Conservation (phyloP, 2,888 invertebrate genomes). For the Sinopyrophorus schimmeli region DNA sequence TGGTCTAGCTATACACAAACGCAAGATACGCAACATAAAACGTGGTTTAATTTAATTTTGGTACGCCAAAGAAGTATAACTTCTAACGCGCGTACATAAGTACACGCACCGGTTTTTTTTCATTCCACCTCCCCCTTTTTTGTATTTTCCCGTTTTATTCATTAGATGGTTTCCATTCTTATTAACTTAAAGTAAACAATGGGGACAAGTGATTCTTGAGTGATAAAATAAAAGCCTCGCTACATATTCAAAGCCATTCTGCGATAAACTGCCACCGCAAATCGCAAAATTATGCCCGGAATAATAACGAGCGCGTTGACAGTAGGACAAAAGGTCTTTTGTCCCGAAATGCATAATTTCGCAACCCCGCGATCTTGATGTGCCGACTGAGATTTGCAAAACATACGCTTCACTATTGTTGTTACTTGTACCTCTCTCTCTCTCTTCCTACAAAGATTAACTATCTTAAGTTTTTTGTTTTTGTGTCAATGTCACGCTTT, state of each 20-base stretch:
- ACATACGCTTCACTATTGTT: constrained; percentile 37
- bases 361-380: constrained; percentile 36
- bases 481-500: constrained; percentile 12
- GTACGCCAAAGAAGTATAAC: too few relatives aligned
- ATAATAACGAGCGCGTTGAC: constrained; percentile 42
- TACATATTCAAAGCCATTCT: constrained; percentile 34
- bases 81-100: too few relatives aligned
- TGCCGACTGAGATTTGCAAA: constrained; percentile 36
- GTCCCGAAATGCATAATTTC: constrained; percentile 38
- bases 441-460: too few relatives aligned
- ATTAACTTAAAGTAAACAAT: too few relatives aligned
- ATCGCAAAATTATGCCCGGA: constrained; percentile 44
- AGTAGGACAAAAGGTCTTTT: constrained; percentile 40
- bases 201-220: constrained; percentile 30
- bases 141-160: too few relatives aligned
- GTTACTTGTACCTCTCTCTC: constrained; percentile 14
- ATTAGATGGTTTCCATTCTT: too few relatives aligned
- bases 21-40: too few relatives aligned
- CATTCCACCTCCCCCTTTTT: too few relatives aligned
- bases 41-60: too few relatives aligned
- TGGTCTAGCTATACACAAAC: too few relatives aligned
- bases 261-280: constrained; percentile 42
- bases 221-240: constrained; percentile 36
- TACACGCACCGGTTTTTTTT: too few relatives aligned
- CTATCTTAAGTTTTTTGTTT: constrained; percentile 18